Evolutionary conservation across 2,113 vertebrate species (phyloP), one percentile per base, ranked within the genome.

Genomic region (Cervus canadensis): DNA sequence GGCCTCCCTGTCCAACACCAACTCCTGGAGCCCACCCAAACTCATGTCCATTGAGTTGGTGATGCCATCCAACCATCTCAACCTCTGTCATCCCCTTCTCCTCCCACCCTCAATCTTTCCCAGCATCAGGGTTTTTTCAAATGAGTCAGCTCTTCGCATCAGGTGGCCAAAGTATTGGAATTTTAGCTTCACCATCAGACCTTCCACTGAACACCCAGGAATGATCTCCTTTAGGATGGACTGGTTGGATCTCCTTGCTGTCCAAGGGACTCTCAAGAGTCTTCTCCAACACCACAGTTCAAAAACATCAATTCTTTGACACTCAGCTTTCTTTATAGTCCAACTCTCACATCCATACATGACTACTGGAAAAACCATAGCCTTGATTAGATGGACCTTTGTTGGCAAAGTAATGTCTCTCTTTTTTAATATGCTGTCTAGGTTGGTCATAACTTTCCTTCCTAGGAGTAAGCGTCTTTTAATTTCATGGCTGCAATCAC

Each of bases 1-100:
- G 30, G 62, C 15, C 15, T 64, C 30, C 62, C 15, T 64, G 62
- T 33, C 23, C 8, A 57, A 3, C 60, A 64, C 59, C 4, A 3
- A 8, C 15, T 64, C 3, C 30, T 0, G 1, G 30, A 64, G 62
- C 7, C 7, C 15, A n/a, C 30, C 7, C 30, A 17, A n/a, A n/a
- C 62, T n/a, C 62, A 17, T 0, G 7, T 64, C 7, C 30, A 64
- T 64, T n/a, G 62, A 64, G 62, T n/a, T 0, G 0, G 62, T 64
- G 30, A n/a, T 64, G 15, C 30, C 62, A 64, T 64, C 62, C 30
- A 64, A 17, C 30, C 15, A 64, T n/a, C 15, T 64, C 15, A n/a
- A n/a, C 15, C 62, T 64, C 15, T 64, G 15, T 64, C 15, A 0
- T 64, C 62, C 62, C 30, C 62, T n/a, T 64, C 15, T n/a, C 62